Conservation (phyloP, 1,140 invertebrate species). For the Ctenoplectra terminalis region DNA sequence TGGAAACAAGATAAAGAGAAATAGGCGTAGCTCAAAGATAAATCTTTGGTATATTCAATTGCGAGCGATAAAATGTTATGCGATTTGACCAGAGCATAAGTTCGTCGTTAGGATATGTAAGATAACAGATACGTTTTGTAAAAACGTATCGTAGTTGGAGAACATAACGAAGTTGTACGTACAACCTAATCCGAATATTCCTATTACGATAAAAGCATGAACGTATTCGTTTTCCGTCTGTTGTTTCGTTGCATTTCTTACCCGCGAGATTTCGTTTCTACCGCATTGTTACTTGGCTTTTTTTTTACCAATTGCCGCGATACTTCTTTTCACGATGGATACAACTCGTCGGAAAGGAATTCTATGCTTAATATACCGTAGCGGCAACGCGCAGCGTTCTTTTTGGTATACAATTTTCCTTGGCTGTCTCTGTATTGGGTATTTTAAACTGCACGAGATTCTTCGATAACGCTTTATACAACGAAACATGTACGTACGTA, state of each 20-base stretch:
- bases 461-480: not conserved
- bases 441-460: too few species aligned
- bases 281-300: not conserved
- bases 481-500: not conserved
- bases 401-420: not conserved
- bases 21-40: not conserved
- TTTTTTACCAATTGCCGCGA: slow-evolving; percentile 5
- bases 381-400: not conserved
- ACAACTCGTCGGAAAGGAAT: not conserved
- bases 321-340: not conserved
- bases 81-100: not conserved
- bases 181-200: slow-evolving; percentile 30
- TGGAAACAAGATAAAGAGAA: not conserved
- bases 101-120: not conserved
- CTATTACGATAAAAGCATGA: slow-evolving; percentile 51
- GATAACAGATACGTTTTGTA: slow-evolving; percentile 25
- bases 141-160: slow-evolving; percentile 26
- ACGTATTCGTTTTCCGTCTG: slow-evolving; percentile 35
- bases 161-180: slow-evolving; percentile 10
- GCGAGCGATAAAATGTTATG: slow-evolving; percentile 27
- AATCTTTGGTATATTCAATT: not conserved
- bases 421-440: too few species aligned
- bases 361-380: not conserved
- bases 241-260: slow-evolving; percentile 5
- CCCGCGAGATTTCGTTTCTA: slow-evolving; percentile 3